Base-by-base conservation (phyloP, 2,113 vertebrate genomes). In the Ptilorrhoa leucosticta region DNA sequence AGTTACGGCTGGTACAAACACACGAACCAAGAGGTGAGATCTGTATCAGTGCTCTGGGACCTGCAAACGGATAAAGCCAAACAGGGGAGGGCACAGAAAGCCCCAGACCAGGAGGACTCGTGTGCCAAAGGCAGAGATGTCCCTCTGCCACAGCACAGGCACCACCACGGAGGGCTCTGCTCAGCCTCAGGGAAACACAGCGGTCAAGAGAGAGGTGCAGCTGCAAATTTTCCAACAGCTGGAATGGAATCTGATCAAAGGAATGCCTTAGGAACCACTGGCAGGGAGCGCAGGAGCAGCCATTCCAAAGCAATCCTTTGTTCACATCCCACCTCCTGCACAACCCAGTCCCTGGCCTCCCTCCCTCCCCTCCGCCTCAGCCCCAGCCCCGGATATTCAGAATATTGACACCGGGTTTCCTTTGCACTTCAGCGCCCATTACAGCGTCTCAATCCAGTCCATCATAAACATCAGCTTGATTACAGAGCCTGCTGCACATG, bases 391-490 rank as follows among this genome's bases (percentile, higher is more conserved):
- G 70, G n/a, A 64, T 81, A 76, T 77, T 88, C 87, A 65, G 15
- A 48, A 75, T 73, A 80, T 75, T 91, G 93, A 88, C 79, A 80
- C 87, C 47, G 82, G 82, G 35, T 42, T 90, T 68, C 88, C 92
- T 90, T 22, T 69, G 85, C 76, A 79, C 83, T 96, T 54, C 33
- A 39, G 70, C 39, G 83, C 73, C 73, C 51, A 12, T 73, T 66
- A 28, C 26, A 33, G 33, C 92, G 47, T 68, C 93, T 81, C 93
- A 93, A 76, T 40, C 91, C 89, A 83, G 75, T 53, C 85, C 91
- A 70, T 90, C 96, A 88, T 31, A 92, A 96, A 56, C 89, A 96
- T 60, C 94, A 76, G 86, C 91, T 92, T 95, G 97, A 98, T 97
- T 96, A 96, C 83, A 93, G 91, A 92, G 91, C 61, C 63, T 21